These are phyloP conservation scores for Theodoxus fluviatilis DNA, from an alignment of 2,888 invertebrate species.

Conservation along the genomic window DNA sequence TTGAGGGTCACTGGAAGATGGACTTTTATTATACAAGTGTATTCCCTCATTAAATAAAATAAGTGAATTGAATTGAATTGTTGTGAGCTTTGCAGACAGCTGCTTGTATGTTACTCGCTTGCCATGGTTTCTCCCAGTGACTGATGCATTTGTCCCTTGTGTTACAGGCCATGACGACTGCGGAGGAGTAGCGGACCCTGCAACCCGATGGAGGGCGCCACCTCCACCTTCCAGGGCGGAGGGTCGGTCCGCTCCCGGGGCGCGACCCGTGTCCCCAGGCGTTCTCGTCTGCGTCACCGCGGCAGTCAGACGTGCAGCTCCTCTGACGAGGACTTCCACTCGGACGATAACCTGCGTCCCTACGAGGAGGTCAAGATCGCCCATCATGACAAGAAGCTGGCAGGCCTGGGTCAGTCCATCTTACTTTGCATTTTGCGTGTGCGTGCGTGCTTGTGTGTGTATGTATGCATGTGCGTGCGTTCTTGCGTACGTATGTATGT, in stretches of 20 bases:
- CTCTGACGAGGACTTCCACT: constrained; percentile 55
- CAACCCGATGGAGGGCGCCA: no score
- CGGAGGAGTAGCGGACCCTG: no score
- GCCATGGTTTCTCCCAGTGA: no score
- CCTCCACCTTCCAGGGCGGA: background rate
- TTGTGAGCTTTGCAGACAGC: no score
- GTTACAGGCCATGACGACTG: no score
- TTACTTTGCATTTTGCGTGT: background rate
- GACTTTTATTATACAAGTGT: no score
- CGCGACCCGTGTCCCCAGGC: constrained; percentile 37
- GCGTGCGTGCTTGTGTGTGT: background rate
- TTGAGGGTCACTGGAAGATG: no score
- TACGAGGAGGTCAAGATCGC: constrained; percentile 60
- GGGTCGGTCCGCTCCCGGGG: constrained; percentile 35
- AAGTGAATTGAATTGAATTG: no score
- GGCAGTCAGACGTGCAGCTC: constrained; percentile 51
- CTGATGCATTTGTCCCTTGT: no score
- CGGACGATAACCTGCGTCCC: constrained; percentile 57
- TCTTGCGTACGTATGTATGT: background rate
- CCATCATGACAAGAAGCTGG: constrained; percentile 56
- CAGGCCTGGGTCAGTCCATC: constrained; percentile 50
- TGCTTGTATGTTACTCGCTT: no score
- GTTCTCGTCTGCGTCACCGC: constrained; percentile 40
- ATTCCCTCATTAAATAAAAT: no score
- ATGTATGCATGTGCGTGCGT: background rate